Base-by-base conservation (phyloP, 2,888 invertebrate genomes). In the Drosophila greeni region DNA sequence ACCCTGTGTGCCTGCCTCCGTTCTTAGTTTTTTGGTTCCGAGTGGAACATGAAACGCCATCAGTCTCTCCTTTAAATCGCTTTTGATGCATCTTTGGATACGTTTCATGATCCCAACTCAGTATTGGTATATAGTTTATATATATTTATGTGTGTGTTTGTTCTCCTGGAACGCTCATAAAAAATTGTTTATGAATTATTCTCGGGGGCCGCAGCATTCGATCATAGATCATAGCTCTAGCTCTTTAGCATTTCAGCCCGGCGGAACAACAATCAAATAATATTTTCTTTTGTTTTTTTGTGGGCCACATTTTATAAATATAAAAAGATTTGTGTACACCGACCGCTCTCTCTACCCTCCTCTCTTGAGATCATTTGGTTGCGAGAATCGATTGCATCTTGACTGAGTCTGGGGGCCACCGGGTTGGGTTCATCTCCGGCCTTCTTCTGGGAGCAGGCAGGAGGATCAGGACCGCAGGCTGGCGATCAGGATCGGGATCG, bases 61-160 rank as follows among this genome's bases (percentile, higher is more conserved):
- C 88, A 88, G 88, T 88, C 88, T 88, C 86, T 83, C 76, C 79
- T 52, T 43, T 31, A 69, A 71, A 76, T 77, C 76, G 79, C 80
- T 78, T 84, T 85, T 83, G 82, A 81, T 86, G 86, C 85, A 86
- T 88, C 88, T 88, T 88, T 87, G 88, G 88, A 87, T 86, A 87
- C 86, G 86, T 87, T 88, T 87, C 87, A 84, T 75, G 82, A 71
- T 79, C 73, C 62, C 56, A 48, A 1, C 69, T 29, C 64, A 24
- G 53, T 26, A 57, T 66, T 66, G 51, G 49, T 67, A 37, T 49
- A 20, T 33, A 24, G 23, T 29, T 6, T 20, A 20, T 3, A 1
- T 8, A 33, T 33, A n/a, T 34, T n/a, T 36, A 2, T 55, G 14
- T 33, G 5, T 53, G 6, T 45, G 16, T 29, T 8, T 43, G 37